Conservation (phyloP, 2,113 vertebrate genomes). For the Sinocyclocheilus maitianheensis region DNA sequence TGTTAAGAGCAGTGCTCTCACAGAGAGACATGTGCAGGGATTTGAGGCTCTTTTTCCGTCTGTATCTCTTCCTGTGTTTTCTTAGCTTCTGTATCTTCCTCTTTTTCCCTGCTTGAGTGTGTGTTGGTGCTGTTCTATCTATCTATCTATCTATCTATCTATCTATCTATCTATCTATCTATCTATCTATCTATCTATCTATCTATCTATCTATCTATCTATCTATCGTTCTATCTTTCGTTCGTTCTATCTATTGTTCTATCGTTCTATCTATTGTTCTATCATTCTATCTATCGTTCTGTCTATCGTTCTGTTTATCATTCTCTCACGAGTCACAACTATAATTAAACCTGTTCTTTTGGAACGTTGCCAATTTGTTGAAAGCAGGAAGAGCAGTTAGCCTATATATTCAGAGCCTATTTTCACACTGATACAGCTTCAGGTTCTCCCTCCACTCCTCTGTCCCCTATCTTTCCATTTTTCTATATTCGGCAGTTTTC, state of each 20-base stretch:
- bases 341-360: background rate
- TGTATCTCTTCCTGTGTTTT: background rate
- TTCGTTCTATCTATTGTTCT: background rate
- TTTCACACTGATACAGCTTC: background rate
- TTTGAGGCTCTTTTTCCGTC: background rate
- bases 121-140: slow-evolving; percentile 16
- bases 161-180: too few species aligned
- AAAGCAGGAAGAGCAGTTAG: slow-evolving; percentile 11
- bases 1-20: background rate
- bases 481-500: slow-evolving; percentile 15
- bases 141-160: too few species aligned
- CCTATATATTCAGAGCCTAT: slow-evolving; percentile 11
- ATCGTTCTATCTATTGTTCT: background rate
- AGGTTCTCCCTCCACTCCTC: background rate
- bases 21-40: background rate
- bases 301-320: background rate
- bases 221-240: too few species aligned
- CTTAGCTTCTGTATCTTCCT: background rate
- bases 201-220: too few species aligned
- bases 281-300: background rate
- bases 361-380: background rate
- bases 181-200: too few species aligned
- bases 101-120: background rate
- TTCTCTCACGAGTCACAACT: background rate
- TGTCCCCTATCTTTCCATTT: slow-evolving; percentile 7